phyloP scores from a whole-genome alignment of 2,113 vertebrate species.

The Atherinomorus stipes region DNA sequence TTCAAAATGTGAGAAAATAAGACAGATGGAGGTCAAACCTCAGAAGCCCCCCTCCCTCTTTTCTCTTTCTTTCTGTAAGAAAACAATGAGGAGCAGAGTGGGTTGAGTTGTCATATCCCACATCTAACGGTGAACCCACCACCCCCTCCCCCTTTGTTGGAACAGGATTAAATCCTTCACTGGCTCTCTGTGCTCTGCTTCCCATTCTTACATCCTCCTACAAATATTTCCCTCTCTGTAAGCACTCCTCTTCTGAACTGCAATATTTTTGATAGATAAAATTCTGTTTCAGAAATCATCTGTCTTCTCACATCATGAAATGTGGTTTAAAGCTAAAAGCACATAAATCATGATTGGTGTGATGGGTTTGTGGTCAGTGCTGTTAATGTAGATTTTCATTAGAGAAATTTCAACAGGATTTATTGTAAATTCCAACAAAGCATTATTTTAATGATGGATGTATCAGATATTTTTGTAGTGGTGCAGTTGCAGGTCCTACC shows the following conservation, averaged over 20 bases:
- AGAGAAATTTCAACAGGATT: not conserved
- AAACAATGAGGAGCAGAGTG: conserved; percentile 10
- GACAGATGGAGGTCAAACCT: not conserved
- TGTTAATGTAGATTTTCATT: not conserved
- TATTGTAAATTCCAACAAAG: not conserved
- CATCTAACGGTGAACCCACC: conserved; percentile 3
- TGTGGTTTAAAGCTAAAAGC: not conserved
- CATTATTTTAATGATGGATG: not conserved
- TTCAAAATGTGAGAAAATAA: not conserved
- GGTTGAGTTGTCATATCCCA: conserved; percentile 12
- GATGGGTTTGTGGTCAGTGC: not conserved
- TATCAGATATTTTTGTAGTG: not conserved
- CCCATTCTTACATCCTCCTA: conserved; percentile 8
- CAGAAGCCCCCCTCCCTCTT: no score
- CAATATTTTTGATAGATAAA: conserved; percentile 12
- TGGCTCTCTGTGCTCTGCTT: conserved; percentile 20
- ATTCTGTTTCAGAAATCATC: conserved; percentile 5
- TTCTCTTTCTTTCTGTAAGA: not conserved
- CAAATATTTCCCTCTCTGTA: not conserved
- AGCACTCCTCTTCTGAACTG: not conserved
- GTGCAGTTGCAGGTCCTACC: conserved; percentile 5
- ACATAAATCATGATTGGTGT: not conserved
- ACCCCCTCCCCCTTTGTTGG: not conserved
- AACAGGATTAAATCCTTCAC: conserved; percentile 30
- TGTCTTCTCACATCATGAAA: not conserved